These are phyloP conservation scores for Bombus picipes DNA, from an alignment of 1,140 invertebrate species.

Conservation along the genomic window DNA sequence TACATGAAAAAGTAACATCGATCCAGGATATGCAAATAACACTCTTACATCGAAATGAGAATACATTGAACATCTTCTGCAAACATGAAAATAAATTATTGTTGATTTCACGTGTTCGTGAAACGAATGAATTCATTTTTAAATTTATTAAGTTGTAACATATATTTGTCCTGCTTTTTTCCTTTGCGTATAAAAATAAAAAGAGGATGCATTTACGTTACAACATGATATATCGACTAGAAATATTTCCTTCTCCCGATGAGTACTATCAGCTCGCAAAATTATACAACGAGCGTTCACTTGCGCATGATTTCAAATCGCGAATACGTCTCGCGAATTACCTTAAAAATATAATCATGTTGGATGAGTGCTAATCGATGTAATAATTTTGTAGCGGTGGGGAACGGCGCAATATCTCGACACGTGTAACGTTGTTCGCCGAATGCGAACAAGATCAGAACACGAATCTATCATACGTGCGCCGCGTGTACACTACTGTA, in stretches of 20 bases:
- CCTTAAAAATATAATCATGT: neutral
- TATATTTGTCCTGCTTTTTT: too few relatives aligned
- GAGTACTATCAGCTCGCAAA: neutral
- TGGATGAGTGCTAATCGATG: neutral
- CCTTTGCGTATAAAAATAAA: too few relatives aligned
- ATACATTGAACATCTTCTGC: too few relatives aligned
- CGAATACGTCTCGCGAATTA: neutral
- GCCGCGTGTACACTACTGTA: conserved; percentile 1
- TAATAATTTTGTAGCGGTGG: neutral
- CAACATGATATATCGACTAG: neutral
- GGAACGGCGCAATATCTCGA: conserved; percentile 57
- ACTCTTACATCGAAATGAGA: too few relatives aligned
- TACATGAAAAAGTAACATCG: too few relatives aligned
- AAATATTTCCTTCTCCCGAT: neutral
- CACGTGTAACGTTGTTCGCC: conserved; percentile 46
- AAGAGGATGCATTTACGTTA: too few relatives aligned
- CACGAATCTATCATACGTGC: neutral
- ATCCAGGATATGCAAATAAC: too few relatives aligned
- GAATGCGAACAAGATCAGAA: conserved; percentile 25
- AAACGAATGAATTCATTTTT: too few relatives aligned
- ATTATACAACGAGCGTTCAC: neutral
- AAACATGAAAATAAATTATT: too few relatives aligned
- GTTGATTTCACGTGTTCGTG: too few relatives aligned
- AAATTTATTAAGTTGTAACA: too few relatives aligned
- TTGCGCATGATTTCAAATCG: neutral